A percentile compares a stretch with the other conserved stretches of the same genome.
These are phyloP conservation scores for Netelia melanura DNA, from an alignment of 2,888 invertebrate genomes.

Conservation along the genomic window DNA sequence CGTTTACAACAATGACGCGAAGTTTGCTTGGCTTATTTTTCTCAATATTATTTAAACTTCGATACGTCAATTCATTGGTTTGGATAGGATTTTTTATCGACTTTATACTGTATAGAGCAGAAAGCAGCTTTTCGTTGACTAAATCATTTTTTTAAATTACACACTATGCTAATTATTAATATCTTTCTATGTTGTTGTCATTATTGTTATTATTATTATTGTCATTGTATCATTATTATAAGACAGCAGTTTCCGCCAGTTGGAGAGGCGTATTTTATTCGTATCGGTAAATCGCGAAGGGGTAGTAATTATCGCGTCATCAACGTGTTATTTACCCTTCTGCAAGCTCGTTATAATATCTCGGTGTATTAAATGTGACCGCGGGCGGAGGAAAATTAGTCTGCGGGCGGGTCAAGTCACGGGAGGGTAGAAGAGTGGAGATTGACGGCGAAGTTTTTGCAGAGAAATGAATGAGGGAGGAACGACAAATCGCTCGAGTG, in stretches of 20 bases:
- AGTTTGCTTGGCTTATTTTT: background rate
- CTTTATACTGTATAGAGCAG: too few relatives aligned
- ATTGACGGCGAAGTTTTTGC: constrained; percentile 47
- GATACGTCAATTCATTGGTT: background rate
- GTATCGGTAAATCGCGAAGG: constrained; percentile 4
- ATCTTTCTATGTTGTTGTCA: background rate
- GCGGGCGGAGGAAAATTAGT: constrained; percentile 37
- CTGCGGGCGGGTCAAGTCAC: constrained; percentile 32
- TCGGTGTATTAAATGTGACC: constrained; percentile 30
- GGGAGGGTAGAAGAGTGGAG: constrained; percentile 2
- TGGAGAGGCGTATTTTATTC: constrained; percentile 4
- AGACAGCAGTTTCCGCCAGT: background rate
- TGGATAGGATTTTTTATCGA: too few relatives aligned
- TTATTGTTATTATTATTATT: background rate
- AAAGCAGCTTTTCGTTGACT: background rate
- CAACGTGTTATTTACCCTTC: constrained; percentile 34
- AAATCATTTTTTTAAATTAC: background rate
- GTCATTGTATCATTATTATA: background rate
- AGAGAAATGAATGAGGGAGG: constrained; percentile 34
- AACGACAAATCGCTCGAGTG: constrained; percentile 59
- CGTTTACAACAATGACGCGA: background rate
- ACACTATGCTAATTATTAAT: background rate
- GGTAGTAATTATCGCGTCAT: background rate
- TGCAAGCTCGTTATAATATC: constrained; percentile 31
- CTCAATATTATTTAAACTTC: background rate